Base-by-base conservation (phyloP, 2,888 invertebrate genomes). In the Epistrophe grossulariae region DNA sequence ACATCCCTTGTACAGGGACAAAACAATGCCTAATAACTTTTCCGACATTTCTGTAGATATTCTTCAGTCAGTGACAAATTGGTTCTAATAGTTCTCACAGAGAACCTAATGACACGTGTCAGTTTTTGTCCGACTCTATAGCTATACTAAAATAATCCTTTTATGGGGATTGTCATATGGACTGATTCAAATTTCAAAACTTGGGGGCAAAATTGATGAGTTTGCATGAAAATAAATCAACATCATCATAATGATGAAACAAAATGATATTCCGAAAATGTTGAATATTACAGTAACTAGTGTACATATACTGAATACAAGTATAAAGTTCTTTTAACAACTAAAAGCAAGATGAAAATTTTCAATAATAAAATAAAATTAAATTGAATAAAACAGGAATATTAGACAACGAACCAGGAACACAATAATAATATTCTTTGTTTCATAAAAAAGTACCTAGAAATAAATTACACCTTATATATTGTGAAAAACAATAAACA, bases 61-160 rank as follows among this genome's bases (percentile, higher is more conserved):
- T 55, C 28, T 57, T 40, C 17, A 60, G 19, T 19, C 40, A 40
- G 60, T 62, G 62, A 62, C 62, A 62, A 24, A 62, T 62, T 62
- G 24, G 24, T 15, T 24, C 60, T 15, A 24, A 60, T 19, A 40
- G 19, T 59, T 28, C 38, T 59, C 17, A n/a, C n/a, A 59, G 24
- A n/a, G 17, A 57, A 35, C 31, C 31, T 31, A 57, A 31, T 31
- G 35, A 35, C 11, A n/a, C 31, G 31, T 59, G 4, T 10, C 35
- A 4, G 2, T 17, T 59, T 35, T n/a, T 35, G 15, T 55, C 28
- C 55, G 15, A 55, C 48, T 13, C 1, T 28, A 19, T 13, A 7
- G 24, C 11, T 1, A 4, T 55, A 55, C 24, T 55, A 28, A 55
- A 55, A 55, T 2, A 13, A 15, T 28, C 0, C 7, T 28, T 28